A percentile compares a stretch with the other conserved stretches of the same genome.
Conservation (phyloP, 2,797 vertebrate genomes). For the Erethizon dorsatum region DNA sequence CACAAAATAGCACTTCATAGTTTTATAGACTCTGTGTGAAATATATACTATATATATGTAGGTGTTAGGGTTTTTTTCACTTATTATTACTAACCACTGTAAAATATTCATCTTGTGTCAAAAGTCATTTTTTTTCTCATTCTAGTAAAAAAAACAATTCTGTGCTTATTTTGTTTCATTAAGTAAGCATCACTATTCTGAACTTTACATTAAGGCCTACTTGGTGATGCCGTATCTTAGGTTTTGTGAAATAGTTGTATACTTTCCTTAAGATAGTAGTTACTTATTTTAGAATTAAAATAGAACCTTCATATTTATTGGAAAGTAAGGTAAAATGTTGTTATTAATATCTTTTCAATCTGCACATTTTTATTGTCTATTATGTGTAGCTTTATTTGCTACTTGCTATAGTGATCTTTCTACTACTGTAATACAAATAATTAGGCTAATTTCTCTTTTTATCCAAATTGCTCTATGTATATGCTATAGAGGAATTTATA, state of each 20-base stretch:
- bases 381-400: not conserved
- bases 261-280: not conserved
- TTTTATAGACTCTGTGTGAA: not conserved
- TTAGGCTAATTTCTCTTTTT: not conserved
- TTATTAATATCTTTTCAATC: not conserved
- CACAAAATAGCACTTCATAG: slow-evolving; percentile 15
- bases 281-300: slow-evolving; percentile 42
- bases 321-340: not conserved
- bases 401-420: not conserved
- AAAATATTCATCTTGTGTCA: not conserved
- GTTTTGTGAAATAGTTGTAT: not conserved
- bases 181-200: not conserved
- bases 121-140: slow-evolving; percentile 7
- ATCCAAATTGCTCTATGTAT: not conserved
- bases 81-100: not conserved
- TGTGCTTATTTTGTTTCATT: not conserved
- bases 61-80: not conserved
- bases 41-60: not conserved
- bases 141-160: not conserved
- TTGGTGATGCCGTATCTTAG: not conserved
- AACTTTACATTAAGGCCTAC: not conserved
- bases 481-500: not conserved
- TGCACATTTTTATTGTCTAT: slow-evolving; percentile 30
- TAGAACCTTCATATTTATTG: not conserved
- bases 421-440: not conserved